Evolutionary conservation across 1,140 invertebrate genomes (phyloP), one percentile per base, ranked within the genome.

Genomic region (Drosophila sproati): DNA sequence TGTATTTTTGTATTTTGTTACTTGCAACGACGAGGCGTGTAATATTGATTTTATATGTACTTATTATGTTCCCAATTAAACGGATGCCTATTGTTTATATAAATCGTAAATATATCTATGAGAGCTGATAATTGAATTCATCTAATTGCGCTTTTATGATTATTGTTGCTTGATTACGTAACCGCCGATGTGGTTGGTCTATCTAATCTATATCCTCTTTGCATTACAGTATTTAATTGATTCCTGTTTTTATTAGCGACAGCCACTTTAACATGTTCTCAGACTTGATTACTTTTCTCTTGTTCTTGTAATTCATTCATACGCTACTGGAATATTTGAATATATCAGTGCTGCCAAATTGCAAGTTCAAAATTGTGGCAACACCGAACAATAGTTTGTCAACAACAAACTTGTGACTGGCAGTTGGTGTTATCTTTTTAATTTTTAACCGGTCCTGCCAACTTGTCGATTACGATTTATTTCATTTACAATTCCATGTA

Each of bases 1-100:
- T 80, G 50, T 82, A 82, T 68, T 82, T 82, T 73, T 82, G 76
- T 73, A 76, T 87, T 88, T 83, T 83, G 76, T 82, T 83, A 83
- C 68, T 32, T 71, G 66, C 61, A 66, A 73, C 64, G 61, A 73
- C 64, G 61, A 66, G 66, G 54, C 77, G 71, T 82, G 70, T 87
- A 81, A 68, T 73, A 67, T 68, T 64, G 64, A 88, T 68, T 88
- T 67, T 77, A 77, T 78, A 87, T 82, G 61, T 76, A 60, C 45
- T 57, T 72, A 55, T 71, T 71, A 69, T 73, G 54, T 54, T 73
- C 48, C 47, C 52, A 59, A 76, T 55, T 66, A 75, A 75, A 71
- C 41, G 41, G 54, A 64, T 50, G 35, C 61, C n/a, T 51, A 66
- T 67, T 78, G 82, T 81, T 81, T 81, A 78, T 57, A 73, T 70